A percentile compares a stretch with the other conserved stretches of the same genome.
These are phyloP conservation scores for Chaitophorus viminalis DNA, from an alignment of 2,888 invertebrate genomes.

Conservation along the genomic window DNA sequence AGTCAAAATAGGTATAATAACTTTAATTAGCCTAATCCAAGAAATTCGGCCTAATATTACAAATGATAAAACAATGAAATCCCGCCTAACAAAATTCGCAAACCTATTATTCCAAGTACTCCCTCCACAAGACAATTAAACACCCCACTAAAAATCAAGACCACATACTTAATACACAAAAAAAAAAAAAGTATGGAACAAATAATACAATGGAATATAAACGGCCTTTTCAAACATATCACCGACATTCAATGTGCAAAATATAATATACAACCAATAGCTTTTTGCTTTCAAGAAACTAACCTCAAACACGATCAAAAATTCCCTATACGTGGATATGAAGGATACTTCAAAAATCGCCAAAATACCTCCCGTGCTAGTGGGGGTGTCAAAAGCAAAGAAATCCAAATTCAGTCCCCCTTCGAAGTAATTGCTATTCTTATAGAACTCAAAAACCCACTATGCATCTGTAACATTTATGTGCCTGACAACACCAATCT, in stretches of 20 bases:
- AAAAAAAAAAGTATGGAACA: too few relatives aligned
- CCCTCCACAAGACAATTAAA: too few relatives aligned
- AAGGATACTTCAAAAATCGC: constrained; percentile 10
- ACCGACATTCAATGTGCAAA: neutral
- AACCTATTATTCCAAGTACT: too few relatives aligned
- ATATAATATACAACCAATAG: constrained; percentile 5
- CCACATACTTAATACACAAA: too few relatives aligned
- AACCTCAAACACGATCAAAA: neutral
- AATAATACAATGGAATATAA: too few relatives aligned
- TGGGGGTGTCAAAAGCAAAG: neutral
- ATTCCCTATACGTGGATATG: neutral
- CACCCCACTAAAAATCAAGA: too few relatives aligned
- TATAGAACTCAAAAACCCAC: neutral
- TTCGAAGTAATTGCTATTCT: constrained; percentile 8
- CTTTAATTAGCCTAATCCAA: neutral
- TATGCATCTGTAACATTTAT: constrained; percentile 14
- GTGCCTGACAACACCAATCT: constrained; percentile 10
- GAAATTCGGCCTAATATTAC: too few relatives aligned
- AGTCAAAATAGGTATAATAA: neutral
- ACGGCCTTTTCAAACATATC: neutral
- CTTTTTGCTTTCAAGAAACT: too few relatives aligned
- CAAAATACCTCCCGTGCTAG: neutral
- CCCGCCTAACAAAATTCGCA: too few relatives aligned
- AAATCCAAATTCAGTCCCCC: too few relatives aligned
- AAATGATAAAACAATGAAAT: too few relatives aligned